Evolutionary conservation across 2,888 invertebrate genomes (phyloP).

Genomic region (Mechanitis mazaeus): DNA sequence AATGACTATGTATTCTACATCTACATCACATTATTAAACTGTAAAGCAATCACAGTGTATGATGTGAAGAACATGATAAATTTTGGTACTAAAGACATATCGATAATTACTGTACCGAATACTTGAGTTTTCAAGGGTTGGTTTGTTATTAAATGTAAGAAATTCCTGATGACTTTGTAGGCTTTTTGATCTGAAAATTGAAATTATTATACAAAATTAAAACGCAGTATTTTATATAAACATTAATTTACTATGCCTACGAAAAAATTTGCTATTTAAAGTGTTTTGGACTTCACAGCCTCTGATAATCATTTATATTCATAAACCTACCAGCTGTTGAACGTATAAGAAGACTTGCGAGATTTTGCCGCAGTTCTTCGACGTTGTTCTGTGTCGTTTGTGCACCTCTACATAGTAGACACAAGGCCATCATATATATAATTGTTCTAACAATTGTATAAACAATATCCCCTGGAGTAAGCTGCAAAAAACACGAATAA

Average conservation of each 20-base stretch:
- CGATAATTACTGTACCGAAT: slow-evolving; percentile 35
- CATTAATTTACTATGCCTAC: too few species aligned
- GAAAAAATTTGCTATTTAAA: too few species aligned
- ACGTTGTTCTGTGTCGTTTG: slow-evolving; percentile 6
- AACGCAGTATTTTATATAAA: too few species aligned
- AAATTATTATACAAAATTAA: too few species aligned
- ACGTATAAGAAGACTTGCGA: slow-evolving; percentile 4
- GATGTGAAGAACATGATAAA: slow-evolving; percentile 39
- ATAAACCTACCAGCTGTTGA: slow-evolving; percentile 2
- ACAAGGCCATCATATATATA: not conserved
- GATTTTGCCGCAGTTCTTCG: slow-evolving; percentile 1
- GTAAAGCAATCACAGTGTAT: slow-evolving; percentile 43
- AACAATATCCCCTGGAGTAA: not conserved
- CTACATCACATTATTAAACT: slow-evolving; percentile 42
- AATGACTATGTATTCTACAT: too few species aligned
- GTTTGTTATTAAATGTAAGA: slow-evolving; percentile 37
- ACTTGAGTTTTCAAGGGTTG: slow-evolving; percentile 34
- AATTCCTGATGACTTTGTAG: slow-evolving; percentile 35
- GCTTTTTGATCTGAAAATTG: slow-evolving; percentile 30
- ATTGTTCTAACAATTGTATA: not conserved
- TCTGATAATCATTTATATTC: not conserved
- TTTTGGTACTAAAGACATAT: slow-evolving; percentile 43
- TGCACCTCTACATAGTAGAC: slow-evolving; percentile 1
- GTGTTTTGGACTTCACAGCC: too few species aligned
- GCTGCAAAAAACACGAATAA: too few species aligned